Evolutionary conservation across 2,888 invertebrate species (phyloP).

Genomic region (Drosophila paramelanica): DNA sequence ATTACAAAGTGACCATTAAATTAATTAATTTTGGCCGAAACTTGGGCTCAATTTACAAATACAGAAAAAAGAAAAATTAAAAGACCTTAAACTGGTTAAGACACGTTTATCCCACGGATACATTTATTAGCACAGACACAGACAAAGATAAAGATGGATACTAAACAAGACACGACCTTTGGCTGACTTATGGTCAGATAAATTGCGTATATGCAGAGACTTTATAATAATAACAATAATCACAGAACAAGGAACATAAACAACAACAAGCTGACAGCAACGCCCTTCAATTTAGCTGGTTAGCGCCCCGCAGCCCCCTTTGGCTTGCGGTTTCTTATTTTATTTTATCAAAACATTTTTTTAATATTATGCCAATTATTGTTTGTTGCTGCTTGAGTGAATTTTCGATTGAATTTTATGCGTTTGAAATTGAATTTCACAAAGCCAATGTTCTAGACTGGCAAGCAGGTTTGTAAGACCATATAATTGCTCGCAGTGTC

Average conservation of each 20-base stretch:
- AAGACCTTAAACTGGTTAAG: constrained; percentile 46
- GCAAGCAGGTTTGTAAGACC: no score
- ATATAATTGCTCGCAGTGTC: no score
- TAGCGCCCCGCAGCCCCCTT: constrained; percentile 22
- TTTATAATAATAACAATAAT: constrained; percentile 51
- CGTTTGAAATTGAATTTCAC: constrained; percentile 68
- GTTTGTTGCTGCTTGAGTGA: constrained; percentile 25
- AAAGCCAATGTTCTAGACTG: no score
- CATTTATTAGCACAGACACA: constrained; percentile 27
- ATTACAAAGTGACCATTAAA: constrained; percentile 67
- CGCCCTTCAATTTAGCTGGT: constrained; percentile 72
- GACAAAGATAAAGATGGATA: constrained; percentile 17
- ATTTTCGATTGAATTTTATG: constrained; percentile 60
- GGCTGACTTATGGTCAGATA: constrained; percentile 61
- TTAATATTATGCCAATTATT: constrained; percentile 35
- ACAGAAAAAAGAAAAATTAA: constrained; percentile 25
- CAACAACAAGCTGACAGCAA: constrained; percentile 18
- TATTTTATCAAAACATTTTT: constrained; percentile 44
- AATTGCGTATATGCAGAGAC: constrained; percentile 51
- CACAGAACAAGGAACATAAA: constrained; percentile 57
- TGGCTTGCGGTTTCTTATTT: constrained; percentile 65
- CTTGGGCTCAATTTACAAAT: constrained; percentile 61
- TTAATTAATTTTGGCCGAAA: constrained; percentile 63
- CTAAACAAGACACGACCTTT: constrained; percentile 57
- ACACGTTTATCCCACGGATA: constrained; percentile 35